phyloP scores from a whole-genome alignment of 92 coral and sea anemone species.

The Phenganax marumi region DNA sequence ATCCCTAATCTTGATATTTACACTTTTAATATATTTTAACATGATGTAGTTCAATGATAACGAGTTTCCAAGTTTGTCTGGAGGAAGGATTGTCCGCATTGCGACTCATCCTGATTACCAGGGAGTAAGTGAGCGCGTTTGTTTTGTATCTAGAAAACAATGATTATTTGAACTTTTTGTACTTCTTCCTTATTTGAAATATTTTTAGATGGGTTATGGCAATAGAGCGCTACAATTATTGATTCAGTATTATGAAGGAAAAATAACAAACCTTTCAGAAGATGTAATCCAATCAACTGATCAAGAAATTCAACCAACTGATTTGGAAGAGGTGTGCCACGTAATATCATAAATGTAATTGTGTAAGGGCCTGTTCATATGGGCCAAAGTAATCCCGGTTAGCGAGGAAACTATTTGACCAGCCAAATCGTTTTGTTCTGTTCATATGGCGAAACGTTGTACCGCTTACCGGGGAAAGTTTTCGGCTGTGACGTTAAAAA shows the following conservation, averaged over 20 bases:
- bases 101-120: constrained; percentile 98
- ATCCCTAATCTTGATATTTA: too few relatives aligned
- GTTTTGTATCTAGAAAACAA: neutral
- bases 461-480: too few relatives aligned
- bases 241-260: constrained; percentile 86
- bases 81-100: constrained; percentile 87
- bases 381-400: too few relatives aligned
- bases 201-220: constrained; percentile 89
- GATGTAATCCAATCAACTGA: constrained; percentile 50
- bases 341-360: neutral
- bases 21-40: neutral
- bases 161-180: neutral
- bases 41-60: constrained; percentile 79
- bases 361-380: too few relatives aligned
- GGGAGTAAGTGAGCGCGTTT: constrained; percentile 64
- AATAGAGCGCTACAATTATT: constrained; percentile 73
- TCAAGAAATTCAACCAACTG: constrained; percentile 61
- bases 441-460: too few relatives aligned
- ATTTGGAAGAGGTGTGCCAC: constrained; percentile 57
- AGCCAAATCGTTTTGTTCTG: too few relatives aligned
- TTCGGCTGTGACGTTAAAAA: too few relatives aligned
- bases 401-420: too few relatives aligned
- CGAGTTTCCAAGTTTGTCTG: constrained; percentile 93
- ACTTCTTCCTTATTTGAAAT: neutral
- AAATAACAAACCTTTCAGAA: constrained; percentile 80